Evolutionary conservation across 2,888 invertebrate genomes (phyloP).

Genomic region (Mythimna ferrago): DNA sequence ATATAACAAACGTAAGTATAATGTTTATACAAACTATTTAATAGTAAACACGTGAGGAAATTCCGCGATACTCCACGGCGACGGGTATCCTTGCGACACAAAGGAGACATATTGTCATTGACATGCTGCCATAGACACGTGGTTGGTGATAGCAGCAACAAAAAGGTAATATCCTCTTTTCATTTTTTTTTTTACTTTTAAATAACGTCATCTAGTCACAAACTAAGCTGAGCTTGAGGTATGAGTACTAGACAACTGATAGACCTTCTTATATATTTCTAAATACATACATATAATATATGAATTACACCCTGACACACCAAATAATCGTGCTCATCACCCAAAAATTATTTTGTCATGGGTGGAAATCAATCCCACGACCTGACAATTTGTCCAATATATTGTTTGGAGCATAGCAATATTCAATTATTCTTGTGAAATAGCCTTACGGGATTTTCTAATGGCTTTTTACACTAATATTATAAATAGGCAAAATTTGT

Average conservation of each 20-base stretch:
- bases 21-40: conserved; percentile 45
- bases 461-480: too few species aligned
- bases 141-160: conserved; percentile 30
- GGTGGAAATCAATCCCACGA: too few species aligned
- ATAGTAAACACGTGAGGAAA: conserved; percentile 51
- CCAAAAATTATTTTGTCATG: too few species aligned
- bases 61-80: conserved; percentile 34
- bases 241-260: too few species aligned
- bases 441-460: not conserved
- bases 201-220: too few species aligned
- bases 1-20: conserved; percentile 35
- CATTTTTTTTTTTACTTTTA: not conserved
- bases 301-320: too few species aligned
- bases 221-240: too few species aligned
- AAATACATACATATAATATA: too few species aligned
- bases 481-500: too few species aligned
- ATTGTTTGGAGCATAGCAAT: conserved; percentile 1
- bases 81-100: conserved; percentile 49
- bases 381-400: not conserved
- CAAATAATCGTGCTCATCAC: too few species aligned
- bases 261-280: too few species aligned
- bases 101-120: conserved; percentile 59
- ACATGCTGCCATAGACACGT: conserved; percentile 61
- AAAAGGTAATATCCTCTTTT: conserved; percentile 36
- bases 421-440: conserved; percentile 1